phyloP scores from a whole-genome alignment of 2,797 vertebrate species.

The Melopsittacus undulatus region DNA sequence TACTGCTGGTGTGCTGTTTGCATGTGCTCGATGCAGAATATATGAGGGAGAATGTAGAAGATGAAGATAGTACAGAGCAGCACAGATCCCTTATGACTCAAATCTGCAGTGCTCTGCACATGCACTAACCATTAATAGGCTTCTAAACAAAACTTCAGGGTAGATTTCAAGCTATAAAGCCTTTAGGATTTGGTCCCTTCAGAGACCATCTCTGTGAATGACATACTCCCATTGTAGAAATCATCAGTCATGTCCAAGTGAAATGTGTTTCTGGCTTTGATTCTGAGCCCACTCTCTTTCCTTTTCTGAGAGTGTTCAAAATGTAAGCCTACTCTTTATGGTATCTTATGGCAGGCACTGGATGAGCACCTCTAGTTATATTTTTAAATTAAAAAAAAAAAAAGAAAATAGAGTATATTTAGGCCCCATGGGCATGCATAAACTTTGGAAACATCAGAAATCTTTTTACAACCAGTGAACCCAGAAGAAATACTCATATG shows the following conservation, averaged over 20 bases:
- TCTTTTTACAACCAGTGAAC: neutral
- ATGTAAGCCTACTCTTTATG: neutral
- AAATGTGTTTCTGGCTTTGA: neutral
- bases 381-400: neutral
- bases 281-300: neutral
- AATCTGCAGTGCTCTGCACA: constrained; percentile 7
- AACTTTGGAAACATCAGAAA: neutral
- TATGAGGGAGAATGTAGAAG: neutral
- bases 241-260: neutral
- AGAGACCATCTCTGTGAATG: neutral
- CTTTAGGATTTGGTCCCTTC: neutral
- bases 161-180: neutral
- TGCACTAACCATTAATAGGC: neutral
- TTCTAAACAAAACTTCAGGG: neutral
- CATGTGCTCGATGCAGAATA: neutral
- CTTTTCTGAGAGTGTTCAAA: neutral
- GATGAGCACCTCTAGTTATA: neutral
- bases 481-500: neutral
- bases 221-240: neutral
- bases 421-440: neutral
- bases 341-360: neutral
- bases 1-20: constrained; percentile 13
- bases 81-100: constrained; percentile 3
- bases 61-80: neutral
- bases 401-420: neutral